Percentiles rank a stretch among this genome's conserved stretches.
These are phyloP conservation scores for Psittacus erithacus DNA, from an alignment of 2,113 vertebrate genomes.

Conservation along the genomic window DNA sequence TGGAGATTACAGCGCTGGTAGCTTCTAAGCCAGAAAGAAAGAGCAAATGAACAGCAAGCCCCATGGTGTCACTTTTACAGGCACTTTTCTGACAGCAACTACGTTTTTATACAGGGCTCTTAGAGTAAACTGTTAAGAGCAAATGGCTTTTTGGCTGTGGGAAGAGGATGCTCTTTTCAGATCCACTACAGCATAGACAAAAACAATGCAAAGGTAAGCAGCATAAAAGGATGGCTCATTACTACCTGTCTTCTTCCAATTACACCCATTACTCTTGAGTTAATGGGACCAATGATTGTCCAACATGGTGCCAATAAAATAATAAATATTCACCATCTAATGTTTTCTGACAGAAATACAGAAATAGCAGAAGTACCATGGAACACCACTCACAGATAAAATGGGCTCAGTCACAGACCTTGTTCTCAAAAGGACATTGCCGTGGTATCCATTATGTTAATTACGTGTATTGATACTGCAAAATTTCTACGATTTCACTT, in stretches of 20 bases:
- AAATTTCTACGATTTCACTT: not conserved
- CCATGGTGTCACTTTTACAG: constrained; percentile 6
- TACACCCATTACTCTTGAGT: not conserved
- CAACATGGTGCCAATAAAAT: not conserved
- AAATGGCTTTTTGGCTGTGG: not conserved
- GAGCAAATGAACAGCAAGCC: constrained; percentile 26
- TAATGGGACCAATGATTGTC: not conserved
- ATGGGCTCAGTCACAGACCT: not conserved
- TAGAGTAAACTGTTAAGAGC: constrained; percentile 15
- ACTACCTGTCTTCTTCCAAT: not conserved
- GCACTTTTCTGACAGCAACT: constrained; percentile 37
- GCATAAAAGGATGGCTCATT: not conserved
- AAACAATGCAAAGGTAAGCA: not conserved
- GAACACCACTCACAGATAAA: not conserved
- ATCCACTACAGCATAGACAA: not conserved
- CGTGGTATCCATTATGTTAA: not conserved
- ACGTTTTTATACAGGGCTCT: not conserved
- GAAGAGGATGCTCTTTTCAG: constrained; percentile 45
- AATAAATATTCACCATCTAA: not conserved
- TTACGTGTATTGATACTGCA: not conserved
- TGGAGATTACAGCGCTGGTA: constrained; percentile 4
- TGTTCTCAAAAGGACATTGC: not conserved
- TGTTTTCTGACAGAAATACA: not conserved
- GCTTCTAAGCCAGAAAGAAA: not conserved
- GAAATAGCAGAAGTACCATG: not conserved